Conservation (phyloP, 2,888 invertebrate genomes). For the Homarus gammarus region DNA sequence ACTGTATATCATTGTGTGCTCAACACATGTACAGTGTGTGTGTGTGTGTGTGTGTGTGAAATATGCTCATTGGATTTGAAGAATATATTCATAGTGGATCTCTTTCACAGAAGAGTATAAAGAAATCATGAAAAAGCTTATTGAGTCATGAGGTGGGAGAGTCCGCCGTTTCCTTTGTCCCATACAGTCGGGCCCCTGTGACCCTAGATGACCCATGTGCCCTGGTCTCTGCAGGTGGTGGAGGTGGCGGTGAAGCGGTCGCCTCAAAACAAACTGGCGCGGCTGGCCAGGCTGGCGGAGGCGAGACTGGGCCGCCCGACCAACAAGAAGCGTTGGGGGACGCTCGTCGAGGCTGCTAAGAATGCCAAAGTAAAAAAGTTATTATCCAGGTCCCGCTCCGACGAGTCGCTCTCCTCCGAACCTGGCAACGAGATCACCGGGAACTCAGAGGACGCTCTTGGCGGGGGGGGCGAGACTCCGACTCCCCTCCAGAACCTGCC, state of each 20-base stretch:
- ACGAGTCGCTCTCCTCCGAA: slow-evolving; percentile 74
- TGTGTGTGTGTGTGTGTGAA: neutral
- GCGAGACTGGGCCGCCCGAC: slow-evolving; percentile 73
- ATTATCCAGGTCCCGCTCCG: slow-evolving; percentile 74
- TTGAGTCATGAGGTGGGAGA: neutral
- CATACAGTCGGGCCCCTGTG: neutral
- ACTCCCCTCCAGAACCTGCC: slow-evolving; percentile 49
- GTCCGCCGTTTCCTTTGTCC: neutral
- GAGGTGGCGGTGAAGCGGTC: slow-evolving; percentile 72
- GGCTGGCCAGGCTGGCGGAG: slow-evolving; percentile 75
- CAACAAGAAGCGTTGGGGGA: slow-evolving; percentile 76
- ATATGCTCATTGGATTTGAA: neutral
- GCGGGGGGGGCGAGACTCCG: slow-evolving; percentile 23
- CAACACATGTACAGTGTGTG: neutral
- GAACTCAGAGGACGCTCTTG: slow-evolving; percentile 63
- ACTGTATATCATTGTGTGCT: neutral
- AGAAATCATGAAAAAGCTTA: neutral
- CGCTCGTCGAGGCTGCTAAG: slow-evolving; percentile 76
- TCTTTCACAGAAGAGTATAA: neutral
- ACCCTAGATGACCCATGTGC: neutral
- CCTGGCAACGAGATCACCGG: slow-evolving; percentile 66
- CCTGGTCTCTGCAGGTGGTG: slow-evolving; percentile 64
- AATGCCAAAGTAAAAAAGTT: slow-evolving; percentile 75
- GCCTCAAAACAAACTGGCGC: slow-evolving; percentile 73
- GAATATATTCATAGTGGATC: neutral